phyloP scores from a whole-genome alignment of 2,797 vertebrate genomes.

The Setipinna tenuifilis region DNA sequence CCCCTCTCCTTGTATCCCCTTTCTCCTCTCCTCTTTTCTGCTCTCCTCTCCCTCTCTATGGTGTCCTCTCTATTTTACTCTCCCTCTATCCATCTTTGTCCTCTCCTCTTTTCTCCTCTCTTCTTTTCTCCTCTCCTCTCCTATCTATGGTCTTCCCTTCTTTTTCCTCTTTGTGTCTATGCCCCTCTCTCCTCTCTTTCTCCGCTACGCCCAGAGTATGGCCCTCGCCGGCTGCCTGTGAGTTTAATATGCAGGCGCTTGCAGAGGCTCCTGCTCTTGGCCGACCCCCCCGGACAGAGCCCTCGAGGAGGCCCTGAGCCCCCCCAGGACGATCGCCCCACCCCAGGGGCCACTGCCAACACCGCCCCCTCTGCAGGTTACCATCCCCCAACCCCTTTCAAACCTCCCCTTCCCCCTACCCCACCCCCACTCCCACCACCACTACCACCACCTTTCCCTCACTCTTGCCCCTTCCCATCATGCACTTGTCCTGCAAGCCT shows the following conservation, averaged over 20 bases:
- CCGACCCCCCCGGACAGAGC: constrained; percentile 90
- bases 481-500: background rate
- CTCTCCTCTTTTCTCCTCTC: constrained; percentile 34
- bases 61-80: background rate
- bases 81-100: background rate
- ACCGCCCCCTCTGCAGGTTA: constrained; percentile 84
- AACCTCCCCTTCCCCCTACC: constrained; percentile 36
- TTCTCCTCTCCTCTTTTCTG: constrained; percentile 54
- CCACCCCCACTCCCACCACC: constrained; percentile 34
- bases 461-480: constrained; percentile 30
- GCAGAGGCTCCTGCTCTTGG: constrained; percentile 92
- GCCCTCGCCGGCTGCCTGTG: constrained; percentile 88
- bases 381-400: constrained; percentile 45
- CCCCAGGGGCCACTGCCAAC: constrained; percentile 76
- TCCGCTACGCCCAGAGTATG: constrained; percentile 82
- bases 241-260: constrained; percentile 98
- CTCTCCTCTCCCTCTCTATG: too few species aligned
- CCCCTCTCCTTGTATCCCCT: background rate
- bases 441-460: constrained; percentile 9
- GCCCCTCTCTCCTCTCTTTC: constrained; percentile 35
- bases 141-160: constrained; percentile 27
- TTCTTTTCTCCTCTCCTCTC: background rate
- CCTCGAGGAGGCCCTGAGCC: constrained; percentile 69
- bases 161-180: constrained; percentile 29
- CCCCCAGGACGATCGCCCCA: constrained; percentile 75